These are phyloP conservation scores for Polydrusus pterygomalis DNA, from an alignment of 2,888 invertebrate genomes.

Conservation along the genomic window DNA sequence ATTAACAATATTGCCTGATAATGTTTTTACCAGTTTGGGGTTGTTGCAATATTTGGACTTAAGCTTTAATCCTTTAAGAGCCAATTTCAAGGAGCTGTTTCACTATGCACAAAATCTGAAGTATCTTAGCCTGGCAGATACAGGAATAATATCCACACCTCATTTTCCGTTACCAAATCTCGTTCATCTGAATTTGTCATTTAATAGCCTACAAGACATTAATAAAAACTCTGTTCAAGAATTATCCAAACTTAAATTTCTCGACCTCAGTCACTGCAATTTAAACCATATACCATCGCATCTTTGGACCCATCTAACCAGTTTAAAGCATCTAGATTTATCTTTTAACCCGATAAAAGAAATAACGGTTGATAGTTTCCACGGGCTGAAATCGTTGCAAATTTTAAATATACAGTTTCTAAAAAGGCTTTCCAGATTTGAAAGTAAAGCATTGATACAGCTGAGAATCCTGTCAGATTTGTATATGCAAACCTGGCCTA, in stretches of 20 bases:
- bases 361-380: constrained; percentile 82
- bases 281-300: constrained; percentile 84
- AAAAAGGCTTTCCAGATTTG: constrained; percentile 82
- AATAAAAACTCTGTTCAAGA: constrained; percentile 82
- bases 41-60: constrained; percentile 87
- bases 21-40: constrained; percentile 88
- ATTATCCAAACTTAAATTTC: constrained; percentile 81
- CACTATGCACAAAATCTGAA: constrained; percentile 89
- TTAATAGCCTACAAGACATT: constrained; percentile 83
- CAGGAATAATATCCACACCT: constrained; percentile 86
- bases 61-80: constrained; percentile 86
- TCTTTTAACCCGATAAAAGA: constrained; percentile 88
- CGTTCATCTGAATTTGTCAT: constrained; percentile 86
- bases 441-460: constrained; percentile 83
- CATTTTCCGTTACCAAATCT: constrained; percentile 85
- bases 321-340: constrained; percentile 85
- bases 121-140: constrained; percentile 84
- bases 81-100: constrained; percentile 91
- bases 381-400: constrained; percentile 82
- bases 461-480: constrained; percentile 82
- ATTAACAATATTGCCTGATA: constrained; percentile 89
- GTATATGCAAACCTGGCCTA: constrained; percentile 84
- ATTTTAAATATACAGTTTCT: constrained; percentile 85
- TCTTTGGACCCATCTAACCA: constrained; percentile 82
- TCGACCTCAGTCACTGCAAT: constrained; percentile 86